phyloP scores from a whole-genome alignment of 2,797 vertebrate species.

The Glyptemys insculpta region DNA sequence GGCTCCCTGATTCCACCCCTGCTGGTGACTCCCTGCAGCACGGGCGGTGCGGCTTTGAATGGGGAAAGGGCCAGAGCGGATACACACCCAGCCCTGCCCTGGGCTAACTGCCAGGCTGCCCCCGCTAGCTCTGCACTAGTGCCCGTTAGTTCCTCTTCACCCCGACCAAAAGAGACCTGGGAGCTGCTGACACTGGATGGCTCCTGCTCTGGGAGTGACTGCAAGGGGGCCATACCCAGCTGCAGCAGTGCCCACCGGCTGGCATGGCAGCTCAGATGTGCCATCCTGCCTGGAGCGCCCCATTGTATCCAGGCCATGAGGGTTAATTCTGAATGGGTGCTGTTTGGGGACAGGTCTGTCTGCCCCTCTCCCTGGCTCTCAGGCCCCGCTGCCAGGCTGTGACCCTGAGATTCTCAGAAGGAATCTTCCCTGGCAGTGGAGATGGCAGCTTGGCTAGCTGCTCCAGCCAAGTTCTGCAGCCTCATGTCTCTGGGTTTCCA shows the following conservation, averaged over 20 bases:
- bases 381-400: background rate
- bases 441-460: background rate
- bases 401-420: background rate
- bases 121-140: background rate
- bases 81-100: too few species aligned
- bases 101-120: too few species aligned
- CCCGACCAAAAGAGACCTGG: background rate
- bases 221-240: too few species aligned
- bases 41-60: too few species aligned
- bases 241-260: too few species aligned
- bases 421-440: too few species aligned
- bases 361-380: background rate
- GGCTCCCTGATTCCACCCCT: too few species aligned
- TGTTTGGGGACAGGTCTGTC: background rate
- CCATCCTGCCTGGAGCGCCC: background rate
- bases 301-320: background rate
- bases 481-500: background rate
- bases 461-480: background rate
- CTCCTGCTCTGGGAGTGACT: background rate
- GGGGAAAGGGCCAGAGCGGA: too few species aligned
- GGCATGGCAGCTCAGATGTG: too few species aligned
- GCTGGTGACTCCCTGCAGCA: too few species aligned
- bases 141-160: background rate
- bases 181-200: background rate
- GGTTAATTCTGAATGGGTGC: background rate